Base-by-base conservation (phyloP, 2,113 vertebrate species). In the Mobula hypostoma region DNA sequence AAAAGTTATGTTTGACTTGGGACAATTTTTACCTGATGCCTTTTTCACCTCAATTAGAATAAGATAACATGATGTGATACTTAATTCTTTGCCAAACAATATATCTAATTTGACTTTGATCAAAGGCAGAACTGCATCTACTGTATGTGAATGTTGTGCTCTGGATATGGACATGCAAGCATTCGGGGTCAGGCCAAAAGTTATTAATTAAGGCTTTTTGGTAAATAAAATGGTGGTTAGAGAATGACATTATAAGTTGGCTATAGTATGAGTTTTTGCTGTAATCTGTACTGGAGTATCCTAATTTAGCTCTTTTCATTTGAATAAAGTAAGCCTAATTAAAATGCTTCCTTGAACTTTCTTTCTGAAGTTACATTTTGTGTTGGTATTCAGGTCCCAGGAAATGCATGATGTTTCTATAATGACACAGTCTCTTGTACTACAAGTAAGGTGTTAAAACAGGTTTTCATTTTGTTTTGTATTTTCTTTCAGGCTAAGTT, bases 401-500 rank as follows among this genome's bases (percentile, higher is more conserved):
- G 17, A 74, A 85, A 58, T 32, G 27, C 61, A 32, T 21, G 15
- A 36, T 17, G 63, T 32, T 74, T 74, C 21, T 74, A 24, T 24
- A 74, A 90, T 61, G 12, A 90, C 32, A 14, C n/a, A 15, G 5
- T 8, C n/a, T 19, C 61, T 32, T 90, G 61, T 68, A 0, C 29
- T 66, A 32, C 58, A 88, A 66, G 85, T 3, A 32, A 66, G 14
- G 24, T 87, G 27, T 90, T 90, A 32, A 32, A 27, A 32, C 27
- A 87, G 58, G 32, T 88, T 66, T 88, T 90, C 85, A 90, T 19
- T 66, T 90, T 68, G 56, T 19, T 19, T 74, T 88, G 5, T 88
- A 36, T 19, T 94, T 95, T 94, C 0, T 96, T 97, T 74, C 96
- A 99, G 98, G 98, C 98, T 17, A 99, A 98, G 95, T 99, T 99